A percentile compares a stretch with the other conserved stretches of the same genome.
These are phyloP conservation scores for Ophion ventricosus DNA, from an alignment of 2,888 invertebrate species.

Conservation along the genomic window DNA sequence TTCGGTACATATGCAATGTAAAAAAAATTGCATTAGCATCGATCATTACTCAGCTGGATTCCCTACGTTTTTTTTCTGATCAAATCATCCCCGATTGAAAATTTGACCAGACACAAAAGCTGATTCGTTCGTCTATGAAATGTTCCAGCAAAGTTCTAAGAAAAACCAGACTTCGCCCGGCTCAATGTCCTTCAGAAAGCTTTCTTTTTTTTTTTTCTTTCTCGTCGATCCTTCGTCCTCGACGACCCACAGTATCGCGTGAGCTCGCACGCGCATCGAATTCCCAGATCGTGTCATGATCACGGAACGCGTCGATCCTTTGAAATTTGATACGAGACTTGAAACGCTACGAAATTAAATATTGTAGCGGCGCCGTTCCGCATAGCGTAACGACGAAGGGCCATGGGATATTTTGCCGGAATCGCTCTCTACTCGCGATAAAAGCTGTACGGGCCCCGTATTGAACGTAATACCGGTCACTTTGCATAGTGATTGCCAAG, in stretches of 20 bases:
- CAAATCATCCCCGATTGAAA: no score
- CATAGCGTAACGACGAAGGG: background rate
- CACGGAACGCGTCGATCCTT: conserved; percentile 4
- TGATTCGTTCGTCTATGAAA: no score
- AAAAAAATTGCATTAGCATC: no score
- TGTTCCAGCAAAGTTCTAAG: no score
- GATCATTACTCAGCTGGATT: no score
- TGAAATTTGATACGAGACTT: conserved; percentile 13
- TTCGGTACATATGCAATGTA: no score
- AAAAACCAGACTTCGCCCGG: no score
- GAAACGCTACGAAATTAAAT: background rate
- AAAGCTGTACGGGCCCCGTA: background rate
- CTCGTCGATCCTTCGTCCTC: background rate
- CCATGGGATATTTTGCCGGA: background rate
- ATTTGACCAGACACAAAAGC: no score
- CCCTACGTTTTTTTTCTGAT: no score
- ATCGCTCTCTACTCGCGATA: background rate
- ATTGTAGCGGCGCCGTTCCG: background rate
- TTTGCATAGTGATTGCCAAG: background rate
- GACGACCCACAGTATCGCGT: background rate
- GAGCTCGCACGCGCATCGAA: background rate
- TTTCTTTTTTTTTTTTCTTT: no score
- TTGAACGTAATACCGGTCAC: background rate
- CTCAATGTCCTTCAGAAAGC: no score
- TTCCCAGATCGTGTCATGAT: background rate